Evolutionary conservation across 2,888 invertebrate genomes (phyloP).

Genomic region (Lottia scabra): DNA sequence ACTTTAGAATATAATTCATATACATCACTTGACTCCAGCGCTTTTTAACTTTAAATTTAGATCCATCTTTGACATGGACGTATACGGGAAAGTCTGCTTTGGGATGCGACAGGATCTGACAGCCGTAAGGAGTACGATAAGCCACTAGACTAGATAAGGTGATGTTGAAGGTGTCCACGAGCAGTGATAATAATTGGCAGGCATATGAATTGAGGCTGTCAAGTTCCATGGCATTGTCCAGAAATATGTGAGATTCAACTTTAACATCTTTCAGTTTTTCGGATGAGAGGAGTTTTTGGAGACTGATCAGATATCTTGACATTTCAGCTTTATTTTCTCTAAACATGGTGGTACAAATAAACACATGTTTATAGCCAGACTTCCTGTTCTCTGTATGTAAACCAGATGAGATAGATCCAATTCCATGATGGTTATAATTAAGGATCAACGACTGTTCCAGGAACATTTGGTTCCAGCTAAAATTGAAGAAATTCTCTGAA

Average conservation of each 20-base stretch:
- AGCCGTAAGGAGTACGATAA: conserved; percentile 39
- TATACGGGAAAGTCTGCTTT: conserved; percentile 35
- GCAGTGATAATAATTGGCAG: conserved; percentile 26
- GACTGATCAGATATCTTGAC: conserved; percentile 32
- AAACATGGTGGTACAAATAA: conserved; percentile 44
- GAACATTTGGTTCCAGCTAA: conserved; percentile 36
- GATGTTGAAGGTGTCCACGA: conserved; percentile 26
- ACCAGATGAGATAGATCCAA: conserved; percentile 10
- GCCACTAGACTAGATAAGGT: conserved; percentile 19
- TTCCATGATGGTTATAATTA: conserved; percentile 35
- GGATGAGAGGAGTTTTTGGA: conserved; percentile 31
- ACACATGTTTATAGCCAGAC: conserved; percentile 23
- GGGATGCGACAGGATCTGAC: conserved; percentile 33
- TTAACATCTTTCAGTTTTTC: conserved; percentile 30
- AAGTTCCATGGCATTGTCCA: conserved; percentile 35
- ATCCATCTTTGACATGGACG: conserved; percentile 38
- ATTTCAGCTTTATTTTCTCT: conserved; percentile 37
- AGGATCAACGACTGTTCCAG: conserved; percentile 36
- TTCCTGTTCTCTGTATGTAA: not conserved
- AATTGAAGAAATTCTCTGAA: conserved; percentile 36
- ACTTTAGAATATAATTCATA: conserved; percentile 43
- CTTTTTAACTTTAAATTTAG: conserved; percentile 37
- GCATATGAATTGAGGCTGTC: conserved; percentile 29
- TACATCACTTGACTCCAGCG: conserved; percentile 47
- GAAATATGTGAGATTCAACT: conserved; percentile 40